Conservation (phyloP, 35 echinoderm and acorn worm species). For the Patiria miniata region DNA sequence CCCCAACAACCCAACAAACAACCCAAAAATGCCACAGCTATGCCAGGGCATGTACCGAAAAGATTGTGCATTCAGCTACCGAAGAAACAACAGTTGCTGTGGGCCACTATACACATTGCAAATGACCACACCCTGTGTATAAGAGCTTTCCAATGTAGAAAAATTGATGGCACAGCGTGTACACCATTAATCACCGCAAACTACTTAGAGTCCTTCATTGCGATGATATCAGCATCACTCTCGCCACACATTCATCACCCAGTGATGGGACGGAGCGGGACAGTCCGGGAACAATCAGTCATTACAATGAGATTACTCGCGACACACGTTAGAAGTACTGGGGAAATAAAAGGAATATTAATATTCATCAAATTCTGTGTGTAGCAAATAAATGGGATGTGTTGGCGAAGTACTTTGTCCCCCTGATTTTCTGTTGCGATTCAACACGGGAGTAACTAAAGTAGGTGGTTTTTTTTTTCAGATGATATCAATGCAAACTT, state of each 20-base stretch:
- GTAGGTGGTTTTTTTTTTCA: no score
- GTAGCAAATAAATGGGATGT: background rate
- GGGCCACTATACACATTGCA: background rate
- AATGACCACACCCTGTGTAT: background rate
- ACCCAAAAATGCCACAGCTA: no score
- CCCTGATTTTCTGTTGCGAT: background rate
- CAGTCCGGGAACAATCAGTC: no score
- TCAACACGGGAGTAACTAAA: no score
- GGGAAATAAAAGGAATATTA: background rate
- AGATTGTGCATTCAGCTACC: background rate
- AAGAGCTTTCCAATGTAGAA: background rate
- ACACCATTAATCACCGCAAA: background rate
- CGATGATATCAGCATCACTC: slow-evolving; percentile 5
- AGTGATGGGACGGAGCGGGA: background rate
- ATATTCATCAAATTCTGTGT: background rate
- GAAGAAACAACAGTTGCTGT: background rate
- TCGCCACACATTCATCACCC: background rate
- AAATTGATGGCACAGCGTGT: slow-evolving; percentile 4
- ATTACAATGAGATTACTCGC: no score
- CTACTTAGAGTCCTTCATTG: background rate
- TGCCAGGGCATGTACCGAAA: no score
- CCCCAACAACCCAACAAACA: no score
- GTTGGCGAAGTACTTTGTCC: background rate
- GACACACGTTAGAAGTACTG: background rate
- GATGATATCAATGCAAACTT: no score